Evolutionary conservation across 2,113 vertebrate genomes (phyloP).

Genomic region (Capreolus pygargus): DNA sequence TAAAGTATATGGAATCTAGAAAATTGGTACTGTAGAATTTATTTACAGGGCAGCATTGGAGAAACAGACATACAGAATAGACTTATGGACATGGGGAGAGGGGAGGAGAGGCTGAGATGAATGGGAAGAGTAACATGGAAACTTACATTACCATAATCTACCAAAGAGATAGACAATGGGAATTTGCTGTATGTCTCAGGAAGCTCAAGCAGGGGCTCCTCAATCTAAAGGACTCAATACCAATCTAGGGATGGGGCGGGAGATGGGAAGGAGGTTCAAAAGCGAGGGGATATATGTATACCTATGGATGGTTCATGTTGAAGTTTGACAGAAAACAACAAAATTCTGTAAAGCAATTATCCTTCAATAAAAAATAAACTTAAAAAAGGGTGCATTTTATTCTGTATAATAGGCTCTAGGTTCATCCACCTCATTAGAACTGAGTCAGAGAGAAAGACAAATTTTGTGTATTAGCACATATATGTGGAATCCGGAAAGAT

Average conservation of each 20-base stretch:
- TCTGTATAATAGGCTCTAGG: not conserved
- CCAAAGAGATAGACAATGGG: not conserved
- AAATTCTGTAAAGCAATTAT: not conserved
- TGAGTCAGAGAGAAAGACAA: not conserved
- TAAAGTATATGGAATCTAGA: not conserved
- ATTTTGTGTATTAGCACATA: not conserved
- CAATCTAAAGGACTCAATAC: not conserved
- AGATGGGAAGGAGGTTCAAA: not conserved
- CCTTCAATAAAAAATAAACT: not conserved
- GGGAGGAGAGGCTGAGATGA: not conserved
- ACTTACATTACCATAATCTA: not conserved
- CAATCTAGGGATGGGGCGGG: fast-evolving
- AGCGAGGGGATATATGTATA: not conserved
- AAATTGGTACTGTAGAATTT: not conserved
- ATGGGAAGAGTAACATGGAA: not conserved
- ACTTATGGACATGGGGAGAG: not conserved
- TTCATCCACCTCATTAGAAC: not conserved
- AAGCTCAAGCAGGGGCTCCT: not conserved
- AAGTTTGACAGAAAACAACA: not conserved
- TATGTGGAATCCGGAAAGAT: not conserved
- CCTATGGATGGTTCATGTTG: not conserved
- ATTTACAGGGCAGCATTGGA: not conserved
- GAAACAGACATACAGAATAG: not conserved
- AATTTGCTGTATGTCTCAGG: not conserved
- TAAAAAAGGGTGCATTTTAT: not conserved